Base-by-base conservation (phyloP, 1,140 invertebrate genomes). In the Pentalonia nigronervosa region DNA sequence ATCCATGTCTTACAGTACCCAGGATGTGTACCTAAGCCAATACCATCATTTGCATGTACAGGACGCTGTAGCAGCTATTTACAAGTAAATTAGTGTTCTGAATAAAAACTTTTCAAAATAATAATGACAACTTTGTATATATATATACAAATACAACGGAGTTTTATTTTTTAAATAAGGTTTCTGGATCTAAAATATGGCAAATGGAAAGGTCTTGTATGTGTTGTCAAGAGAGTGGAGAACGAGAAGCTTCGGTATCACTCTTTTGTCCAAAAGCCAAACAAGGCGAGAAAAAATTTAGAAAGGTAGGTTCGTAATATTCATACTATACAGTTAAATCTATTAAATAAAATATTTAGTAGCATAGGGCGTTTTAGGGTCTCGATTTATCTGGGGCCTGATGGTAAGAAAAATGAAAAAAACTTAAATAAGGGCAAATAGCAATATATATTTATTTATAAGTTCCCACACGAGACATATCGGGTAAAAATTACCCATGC, bases 141-240 rank as follows among this genome's bases (percentile, higher is more conserved):
- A 6, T 86, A 30, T 45, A 14, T 45, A 47, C 23, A 86, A 45
- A 14, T 45, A 47, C 23, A 86, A 45, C n/a, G 14, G 7, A 1
- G 7, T 60, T 25, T 41, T 67, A 30, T 91, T 36, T 84, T 81
- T 36, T 83, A 21, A 56, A 93, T 48, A 88, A 98, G 98, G 98
- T 99, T 14, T 98, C 98, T n/a, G 98, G 98, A 23, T 98, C 98
- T 94, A 99, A 99, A 96, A 98, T 99, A 95, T 99, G 98, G 98
- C 98, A 99, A 96, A 98, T 98, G 97, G 98, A 99, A 95, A 96
- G 98, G 83, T 98, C 98, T 21, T 98, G 98, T 94, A 98, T 98
- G 97, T 99, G 98, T 95, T 99, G 98, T 95, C 98, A 98, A 95
- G 98, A 99, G 95, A 98, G 98, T 94, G 98, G 98, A 6, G 98